phyloP scores from a whole-genome alignment of 2,797 vertebrate species.

The Leptatherina wallacei region DNA sequence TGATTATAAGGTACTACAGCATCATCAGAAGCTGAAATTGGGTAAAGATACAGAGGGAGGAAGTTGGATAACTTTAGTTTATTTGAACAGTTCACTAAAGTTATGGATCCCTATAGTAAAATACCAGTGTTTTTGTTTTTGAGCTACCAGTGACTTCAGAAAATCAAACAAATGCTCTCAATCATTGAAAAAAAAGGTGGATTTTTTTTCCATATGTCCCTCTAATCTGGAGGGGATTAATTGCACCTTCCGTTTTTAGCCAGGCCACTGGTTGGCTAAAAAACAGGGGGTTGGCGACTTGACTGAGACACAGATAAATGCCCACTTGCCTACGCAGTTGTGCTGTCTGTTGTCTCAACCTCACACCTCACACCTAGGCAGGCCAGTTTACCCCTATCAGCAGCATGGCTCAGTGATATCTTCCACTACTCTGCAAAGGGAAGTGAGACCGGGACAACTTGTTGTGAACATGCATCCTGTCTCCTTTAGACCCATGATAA shows the following conservation, averaged over 20 bases:
- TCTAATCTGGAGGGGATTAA: not conserved
- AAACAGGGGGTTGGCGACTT: conserved; percentile 12
- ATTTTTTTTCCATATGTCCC: too few relatives aligned
- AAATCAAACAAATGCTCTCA: too few relatives aligned
- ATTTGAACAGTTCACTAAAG: too few relatives aligned
- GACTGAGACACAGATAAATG: conserved; percentile 14
- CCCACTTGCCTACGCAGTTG: not conserved
- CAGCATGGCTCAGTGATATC: conserved; percentile 34
- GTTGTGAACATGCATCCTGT: conserved; percentile 58
- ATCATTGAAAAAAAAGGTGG: too few relatives aligned
- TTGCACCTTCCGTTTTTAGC: not conserved
- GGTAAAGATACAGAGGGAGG: too few relatives aligned
- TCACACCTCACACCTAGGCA: conserved; percentile 32
- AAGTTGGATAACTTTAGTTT: too few relatives aligned
- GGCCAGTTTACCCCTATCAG: conserved; percentile 31
- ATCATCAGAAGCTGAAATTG: too few relatives aligned
- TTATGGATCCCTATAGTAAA: too few relatives aligned
- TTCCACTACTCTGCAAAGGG: conserved; percentile 28
- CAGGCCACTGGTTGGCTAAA: not conserved
- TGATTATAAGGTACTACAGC: too few relatives aligned
- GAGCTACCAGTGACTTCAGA: too few relatives aligned
- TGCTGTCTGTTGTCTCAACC: conserved; percentile 32
- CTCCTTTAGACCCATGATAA: conserved; percentile 49
- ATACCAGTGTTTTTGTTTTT: too few relatives aligned
- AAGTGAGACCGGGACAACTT: conserved; percentile 25